A percentile compares a stretch with the other conserved stretches of the same genome.
Conservation (phyloP, 2,888 invertebrate genomes). For the Colletes collaris region DNA sequence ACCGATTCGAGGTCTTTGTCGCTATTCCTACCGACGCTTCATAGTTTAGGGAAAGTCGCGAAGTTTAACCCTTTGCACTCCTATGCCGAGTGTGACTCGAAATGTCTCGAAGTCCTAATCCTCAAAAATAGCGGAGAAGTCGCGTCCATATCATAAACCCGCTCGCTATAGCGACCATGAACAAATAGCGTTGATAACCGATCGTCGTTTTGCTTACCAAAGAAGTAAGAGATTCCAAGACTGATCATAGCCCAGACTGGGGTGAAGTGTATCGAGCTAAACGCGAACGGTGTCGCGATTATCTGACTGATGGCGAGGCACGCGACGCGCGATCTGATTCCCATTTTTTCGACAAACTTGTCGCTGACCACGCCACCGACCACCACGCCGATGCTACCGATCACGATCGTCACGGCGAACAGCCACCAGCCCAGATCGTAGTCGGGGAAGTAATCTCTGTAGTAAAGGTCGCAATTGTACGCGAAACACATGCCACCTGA, state of each 20-base stretch:
- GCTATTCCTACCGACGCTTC: too few species aligned
- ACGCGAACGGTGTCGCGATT: conserved; percentile 92
- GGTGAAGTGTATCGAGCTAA: conserved; percentile 92
- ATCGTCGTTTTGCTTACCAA: conserved; percentile 85
- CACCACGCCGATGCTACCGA: conserved; percentile 91
- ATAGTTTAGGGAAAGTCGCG: too few species aligned
- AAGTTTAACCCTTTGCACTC: too few species aligned
- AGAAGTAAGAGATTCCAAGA: conserved; percentile 94
- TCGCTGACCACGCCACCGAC: conserved; percentile 92
- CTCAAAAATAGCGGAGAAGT: too few species aligned
- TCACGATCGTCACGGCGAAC: conserved; percentile 93
- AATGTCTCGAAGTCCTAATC: too few species aligned
- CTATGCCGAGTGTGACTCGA: too few species aligned
- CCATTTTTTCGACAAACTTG: conserved; percentile 94
- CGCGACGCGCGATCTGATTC: conserved; percentile 91
- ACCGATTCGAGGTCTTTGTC: too few species aligned
- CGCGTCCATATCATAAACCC: too few species aligned
- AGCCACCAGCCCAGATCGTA: conserved; percentile 96
- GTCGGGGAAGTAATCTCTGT: conserved; percentile 94
- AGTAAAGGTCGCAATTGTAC: conserved; percentile 95
- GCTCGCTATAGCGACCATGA: too few species aligned
- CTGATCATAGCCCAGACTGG: conserved; percentile 95
- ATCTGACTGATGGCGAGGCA: conserved; percentile 93
- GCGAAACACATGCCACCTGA: conserved; percentile 95
- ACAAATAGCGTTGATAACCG: too few species aligned